Percentiles rank a stretch among this genome's conserved stretches.
phyloP scores from a whole-genome alignment of 2,888 invertebrate species.

The Leptopilina syphax region DNA sequence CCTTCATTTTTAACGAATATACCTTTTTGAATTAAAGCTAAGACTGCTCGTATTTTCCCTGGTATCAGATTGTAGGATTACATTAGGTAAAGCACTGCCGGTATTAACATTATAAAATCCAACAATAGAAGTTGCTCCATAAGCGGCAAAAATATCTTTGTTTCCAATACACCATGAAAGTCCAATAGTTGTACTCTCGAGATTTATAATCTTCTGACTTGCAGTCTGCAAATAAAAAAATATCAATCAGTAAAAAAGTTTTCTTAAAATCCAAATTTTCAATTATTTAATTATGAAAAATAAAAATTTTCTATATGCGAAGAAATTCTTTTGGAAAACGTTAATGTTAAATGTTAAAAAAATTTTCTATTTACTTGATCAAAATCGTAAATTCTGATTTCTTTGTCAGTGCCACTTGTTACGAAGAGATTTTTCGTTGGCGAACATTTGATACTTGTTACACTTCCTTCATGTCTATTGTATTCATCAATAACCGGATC shows the following conservation, averaged over 20 bases:
- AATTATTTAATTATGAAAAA: too few species aligned
- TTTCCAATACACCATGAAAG: constrained; percentile 69
- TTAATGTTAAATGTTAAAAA: too few species aligned
- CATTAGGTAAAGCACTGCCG: constrained; percentile 61
- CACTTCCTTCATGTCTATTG: constrained; percentile 68
- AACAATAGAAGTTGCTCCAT: constrained; percentile 68
- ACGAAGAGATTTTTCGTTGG: constrained; percentile 68
- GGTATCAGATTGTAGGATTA: constrained; percentile 64
- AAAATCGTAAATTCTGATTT: constrained; percentile 71
- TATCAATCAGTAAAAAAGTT: not conserved
- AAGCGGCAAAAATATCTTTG: constrained; percentile 68
- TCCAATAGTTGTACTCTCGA: constrained; percentile 68
- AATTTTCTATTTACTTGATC: constrained; percentile 63
- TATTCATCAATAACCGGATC: constrained; percentile 73
- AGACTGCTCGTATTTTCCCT: constrained; percentile 67
- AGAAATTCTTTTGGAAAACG: too few species aligned
- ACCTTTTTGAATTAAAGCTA: constrained; percentile 71
- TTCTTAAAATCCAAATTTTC: too few species aligned
- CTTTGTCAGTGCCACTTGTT: constrained; percentile 69
- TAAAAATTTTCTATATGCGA: too few species aligned
- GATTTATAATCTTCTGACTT: constrained; percentile 63
- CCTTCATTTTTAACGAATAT: constrained; percentile 2
- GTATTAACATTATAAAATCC: constrained; percentile 67
- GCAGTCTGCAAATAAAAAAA: constrained; percentile 58
- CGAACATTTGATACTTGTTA: constrained; percentile 70